Evolutionary conservation across 2,797 vertebrate genomes (phyloP), one percentile per base, ranked within the genome.

Genomic region (Molothrus aeneus): DNA sequence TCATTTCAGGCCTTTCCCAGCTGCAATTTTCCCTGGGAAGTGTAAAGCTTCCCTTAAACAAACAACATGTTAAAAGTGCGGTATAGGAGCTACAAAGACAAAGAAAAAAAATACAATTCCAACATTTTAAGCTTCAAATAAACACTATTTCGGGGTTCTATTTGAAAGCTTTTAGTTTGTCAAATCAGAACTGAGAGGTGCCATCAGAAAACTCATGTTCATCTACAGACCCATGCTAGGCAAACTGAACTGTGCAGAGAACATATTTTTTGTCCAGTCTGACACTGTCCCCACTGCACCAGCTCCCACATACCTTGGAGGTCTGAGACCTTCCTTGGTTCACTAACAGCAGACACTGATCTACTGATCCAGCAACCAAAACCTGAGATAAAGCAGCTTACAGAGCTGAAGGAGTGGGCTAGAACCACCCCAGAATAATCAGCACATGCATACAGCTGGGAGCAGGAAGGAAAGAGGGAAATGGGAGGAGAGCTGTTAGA

Each of bases 381-480:
- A 42, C 34, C 38, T 38, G 34, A 69, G 47, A 75, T 10, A 89
- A 80, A 70, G 32, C 66, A 63, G 36, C 36, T 75, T 56, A 36
- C 28, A 21, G 68, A 71, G 45, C 6, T 53, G 47, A 83, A 80
- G 43, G 28, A 81, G 40, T 26, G 36, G 51, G 57, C 34, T n/a
- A 54, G 13, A 92, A 47, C 42, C 61, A 85, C 24, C 36, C 54
- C 73, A 84, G 51, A 84, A 86, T 70, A 86, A 93, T 51, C 73
- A 84, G 66, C 47, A 79, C 20, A 86, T 25, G 59, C 70, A 51
- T 4, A 47, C 13, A 38, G 80, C 77, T 86, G 47, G 66, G 40
- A 93, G 59, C 43, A 86, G 73, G 88, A 93, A 95, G 60, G 66
- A 90, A 82, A 81, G 54, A 86, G 51, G 45, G 64, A 95, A 90